Percentiles rank a stretch among this genome's conserved stretches.
Evolutionary conservation across 2,113 vertebrate species (phyloP).

Genomic region (Xiphophorus couchianus): DNA sequence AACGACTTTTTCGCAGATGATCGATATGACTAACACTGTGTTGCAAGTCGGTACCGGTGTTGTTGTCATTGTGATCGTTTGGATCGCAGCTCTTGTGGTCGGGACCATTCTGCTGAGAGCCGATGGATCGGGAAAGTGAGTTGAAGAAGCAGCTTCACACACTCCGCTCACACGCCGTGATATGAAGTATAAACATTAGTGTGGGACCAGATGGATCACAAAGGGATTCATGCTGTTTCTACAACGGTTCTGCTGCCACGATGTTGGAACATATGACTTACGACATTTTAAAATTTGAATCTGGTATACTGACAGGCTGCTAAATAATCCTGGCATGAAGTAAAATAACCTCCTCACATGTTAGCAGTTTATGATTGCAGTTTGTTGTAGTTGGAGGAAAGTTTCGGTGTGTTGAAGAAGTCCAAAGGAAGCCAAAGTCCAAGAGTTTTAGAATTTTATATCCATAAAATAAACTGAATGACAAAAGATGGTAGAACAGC

Average conservation of each 20-base stretch:
- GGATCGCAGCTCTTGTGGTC: conserved; percentile 82
- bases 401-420: neutral
- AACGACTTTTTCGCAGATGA: neutral
- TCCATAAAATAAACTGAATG: neutral
- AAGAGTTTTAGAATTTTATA: neutral
- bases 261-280: no score
- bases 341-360: neutral
- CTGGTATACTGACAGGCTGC: neutral
- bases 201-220: no score
- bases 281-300: neutral
- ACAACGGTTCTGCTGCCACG: no score
- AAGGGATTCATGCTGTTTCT: no score
- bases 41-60: conserved; percentile 85
- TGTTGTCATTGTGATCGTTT: conserved; percentile 80
- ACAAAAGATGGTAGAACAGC: neutral
- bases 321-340: neutral
- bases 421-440: neutral
- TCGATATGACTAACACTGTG: conserved; percentile 73
- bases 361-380: neutral
- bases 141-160: no score
- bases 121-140: conserved; percentile 82
- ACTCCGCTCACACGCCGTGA: no score
- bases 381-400: neutral
- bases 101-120: conserved; percentile 69
- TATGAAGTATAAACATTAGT: no score